These are phyloP conservation scores for Dipodomys merriami DNA, from an alignment of 2,113 vertebrate genomes.

Conservation along the genomic window DNA sequence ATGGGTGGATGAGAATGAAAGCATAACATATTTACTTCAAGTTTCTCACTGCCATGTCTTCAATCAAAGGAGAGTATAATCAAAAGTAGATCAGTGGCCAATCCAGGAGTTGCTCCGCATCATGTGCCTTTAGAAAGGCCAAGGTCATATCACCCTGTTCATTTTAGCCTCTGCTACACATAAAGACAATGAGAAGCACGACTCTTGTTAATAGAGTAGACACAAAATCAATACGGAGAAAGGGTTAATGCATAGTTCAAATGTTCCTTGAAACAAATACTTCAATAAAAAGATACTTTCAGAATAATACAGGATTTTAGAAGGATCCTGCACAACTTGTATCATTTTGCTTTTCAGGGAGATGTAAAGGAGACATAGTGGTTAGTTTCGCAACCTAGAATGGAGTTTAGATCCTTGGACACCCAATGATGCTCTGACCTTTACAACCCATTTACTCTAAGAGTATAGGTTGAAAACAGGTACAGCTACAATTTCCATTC, in stretches of 20 bases:
- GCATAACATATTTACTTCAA: slow-evolving; percentile 9
- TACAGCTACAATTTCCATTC: background rate
- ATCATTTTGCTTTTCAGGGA: background rate
- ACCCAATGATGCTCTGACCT: background rate
- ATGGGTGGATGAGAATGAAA: background rate
- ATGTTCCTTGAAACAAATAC: slow-evolving; percentile 47
- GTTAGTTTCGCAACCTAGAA: background rate
- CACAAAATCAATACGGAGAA: slow-evolving; percentile 54
- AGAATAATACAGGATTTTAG: background rate
- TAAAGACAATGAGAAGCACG: slow-evolving; percentile 20
- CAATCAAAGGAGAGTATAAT: slow-evolving; percentile 40
- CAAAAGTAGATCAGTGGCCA: slow-evolving; percentile 28
- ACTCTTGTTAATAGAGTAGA: slow-evolving; percentile 3
- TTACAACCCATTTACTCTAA: too few relatives aligned
- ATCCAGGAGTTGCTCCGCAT: slow-evolving; percentile 10
- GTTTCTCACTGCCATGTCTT: slow-evolving; percentile 28
- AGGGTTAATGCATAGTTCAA: slow-evolving; percentile 38
- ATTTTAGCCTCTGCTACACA: background rate
- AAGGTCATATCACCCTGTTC: slow-evolving; percentile 15
- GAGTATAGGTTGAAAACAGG: background rate
- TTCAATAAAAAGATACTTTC: slow-evolving; percentile 34
- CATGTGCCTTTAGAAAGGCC: background rate
- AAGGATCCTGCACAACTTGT: background rate
- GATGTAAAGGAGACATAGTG: background rate
- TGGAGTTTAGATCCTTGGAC: background rate